Evolutionary conservation across 2,797 vertebrate genomes (phyloP).

Genomic region (Nasua narica): DNA sequence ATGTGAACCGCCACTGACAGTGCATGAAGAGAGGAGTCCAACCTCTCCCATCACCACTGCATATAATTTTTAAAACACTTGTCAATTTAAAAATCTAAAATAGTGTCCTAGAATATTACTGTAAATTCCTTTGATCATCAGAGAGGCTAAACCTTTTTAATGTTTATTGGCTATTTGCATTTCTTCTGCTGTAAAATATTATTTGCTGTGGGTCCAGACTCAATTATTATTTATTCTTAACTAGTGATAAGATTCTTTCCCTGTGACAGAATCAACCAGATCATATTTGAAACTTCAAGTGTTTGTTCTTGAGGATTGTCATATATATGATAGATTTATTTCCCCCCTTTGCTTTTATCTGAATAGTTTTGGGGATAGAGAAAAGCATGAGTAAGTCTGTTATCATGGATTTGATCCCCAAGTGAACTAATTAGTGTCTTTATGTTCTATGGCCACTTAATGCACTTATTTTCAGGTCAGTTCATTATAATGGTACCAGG

Average conservation of each 20-base stretch:
- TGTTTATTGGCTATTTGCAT: constrained; percentile 51
- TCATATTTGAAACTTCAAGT: constrained; percentile 72
- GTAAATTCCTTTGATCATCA: constrained; percentile 25
- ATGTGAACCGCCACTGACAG: background rate
- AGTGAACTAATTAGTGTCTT: constrained; percentile 80
- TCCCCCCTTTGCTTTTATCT: constrained; percentile 73
- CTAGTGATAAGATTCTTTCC: constrained; percentile 49
- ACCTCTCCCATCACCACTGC: background rate
- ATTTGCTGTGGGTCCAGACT: constrained; percentile 43
- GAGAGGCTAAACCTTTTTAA: background rate
- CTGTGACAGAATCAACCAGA: constrained; percentile 68
- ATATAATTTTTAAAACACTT: background rate
- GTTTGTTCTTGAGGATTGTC: constrained; percentile 72
- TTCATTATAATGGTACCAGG: constrained; percentile 75
- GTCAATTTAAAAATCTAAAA: constrained; percentile 12
- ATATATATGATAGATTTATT: constrained; percentile 75
- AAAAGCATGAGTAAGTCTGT: constrained; percentile 76
- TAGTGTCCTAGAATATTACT: background rate
- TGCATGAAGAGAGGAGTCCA: background rate
- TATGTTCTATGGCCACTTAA: constrained; percentile 77
- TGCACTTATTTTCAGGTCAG: constrained; percentile 78
- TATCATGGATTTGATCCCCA: constrained; percentile 77
- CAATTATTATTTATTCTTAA: constrained; percentile 58
- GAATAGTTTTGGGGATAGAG: constrained; percentile 72
- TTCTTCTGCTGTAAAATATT: constrained; percentile 50